Evolutionary conservation across 2,113 vertebrate genomes (phyloP).

Genomic region (Condylura cristata): DNA sequence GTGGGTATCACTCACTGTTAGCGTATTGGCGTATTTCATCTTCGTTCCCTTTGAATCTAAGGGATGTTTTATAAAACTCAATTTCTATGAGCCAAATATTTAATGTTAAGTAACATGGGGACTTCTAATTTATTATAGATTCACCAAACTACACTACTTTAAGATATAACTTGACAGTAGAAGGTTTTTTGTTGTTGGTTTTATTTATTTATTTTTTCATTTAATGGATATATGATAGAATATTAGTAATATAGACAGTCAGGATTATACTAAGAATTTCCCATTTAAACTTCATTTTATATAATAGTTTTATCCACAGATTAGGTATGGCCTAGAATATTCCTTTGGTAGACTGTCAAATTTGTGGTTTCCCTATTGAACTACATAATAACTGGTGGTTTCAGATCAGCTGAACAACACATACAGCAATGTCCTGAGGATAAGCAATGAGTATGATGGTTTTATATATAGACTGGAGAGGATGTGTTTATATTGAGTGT

Average conservation of each 20-base stretch:
- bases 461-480: not conserved
- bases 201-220: conserved; percentile 11
- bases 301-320: conserved; percentile 25
- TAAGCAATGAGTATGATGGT: not conserved
- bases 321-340: not conserved
- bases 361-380: not conserved
- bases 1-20: not conserved
- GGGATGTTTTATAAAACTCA: not conserved
- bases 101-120: not conserved
- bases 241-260: not conserved
- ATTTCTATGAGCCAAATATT: not conserved
- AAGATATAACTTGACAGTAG: not conserved
- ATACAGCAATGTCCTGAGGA: not conserved
- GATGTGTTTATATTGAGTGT: not conserved
- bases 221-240: not conserved
- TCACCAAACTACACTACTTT: not conserved
- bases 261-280: not conserved
- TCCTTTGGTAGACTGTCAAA: not conserved
- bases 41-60: not conserved
- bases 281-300: conserved; percentile 21
- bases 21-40: not conserved
- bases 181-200: no score
- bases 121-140: not conserved
- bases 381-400: not conserved
- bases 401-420: not conserved